Evolutionary conservation across 2,888 invertebrate species (phyloP).

Genomic region (Sericinus montela): DNA sequence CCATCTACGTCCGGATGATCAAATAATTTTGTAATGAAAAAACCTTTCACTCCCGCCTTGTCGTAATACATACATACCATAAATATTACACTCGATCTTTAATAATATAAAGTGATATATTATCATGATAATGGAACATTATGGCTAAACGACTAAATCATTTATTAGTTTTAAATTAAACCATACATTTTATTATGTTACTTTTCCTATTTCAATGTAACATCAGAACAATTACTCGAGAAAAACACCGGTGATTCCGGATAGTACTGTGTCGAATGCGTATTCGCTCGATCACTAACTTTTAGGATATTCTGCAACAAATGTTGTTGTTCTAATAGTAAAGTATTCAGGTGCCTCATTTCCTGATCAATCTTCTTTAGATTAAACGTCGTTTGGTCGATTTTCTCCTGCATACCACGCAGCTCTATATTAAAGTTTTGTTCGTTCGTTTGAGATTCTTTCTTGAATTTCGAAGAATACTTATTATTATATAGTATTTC

Average conservation of each 20-base stretch:
- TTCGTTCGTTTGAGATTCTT: slow-evolving; percentile 63
- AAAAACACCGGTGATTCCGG: slow-evolving; percentile 60
- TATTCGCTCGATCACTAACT: slow-evolving; percentile 39
- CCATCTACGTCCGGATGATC: too few relatives aligned
- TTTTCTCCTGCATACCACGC: slow-evolving; percentile 82
- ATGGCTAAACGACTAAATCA: too few relatives aligned
- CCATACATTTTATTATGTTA: too few relatives aligned
- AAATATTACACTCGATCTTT: too few relatives aligned
- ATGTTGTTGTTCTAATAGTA: slow-evolving; percentile 63
- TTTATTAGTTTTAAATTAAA: too few relatives aligned
- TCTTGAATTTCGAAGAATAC: slow-evolving; percentile 81
- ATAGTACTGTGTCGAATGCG: slow-evolving; percentile 40
- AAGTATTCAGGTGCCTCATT: slow-evolving; percentile 82
- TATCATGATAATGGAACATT: too few relatives aligned
- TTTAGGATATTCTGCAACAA: slow-evolving; percentile 59
- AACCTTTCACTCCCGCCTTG: too few relatives aligned
- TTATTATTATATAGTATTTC: slow-evolving; percentile 79
- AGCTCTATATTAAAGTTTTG: slow-evolving; percentile 78
- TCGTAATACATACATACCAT: too few relatives aligned
- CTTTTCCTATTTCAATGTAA: slow-evolving; percentile 19
- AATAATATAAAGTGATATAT: too few relatives aligned
- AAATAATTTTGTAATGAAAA: too few relatives aligned
- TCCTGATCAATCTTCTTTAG: slow-evolving; percentile 84
- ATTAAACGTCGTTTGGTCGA: slow-evolving; percentile 85
- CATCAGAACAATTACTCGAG: slow-evolving; percentile 39